Percentiles rank a stretch among this genome's conserved stretches.
Conservation (phyloP, 2,113 vertebrate genomes). For the Anguilla japonica region DNA sequence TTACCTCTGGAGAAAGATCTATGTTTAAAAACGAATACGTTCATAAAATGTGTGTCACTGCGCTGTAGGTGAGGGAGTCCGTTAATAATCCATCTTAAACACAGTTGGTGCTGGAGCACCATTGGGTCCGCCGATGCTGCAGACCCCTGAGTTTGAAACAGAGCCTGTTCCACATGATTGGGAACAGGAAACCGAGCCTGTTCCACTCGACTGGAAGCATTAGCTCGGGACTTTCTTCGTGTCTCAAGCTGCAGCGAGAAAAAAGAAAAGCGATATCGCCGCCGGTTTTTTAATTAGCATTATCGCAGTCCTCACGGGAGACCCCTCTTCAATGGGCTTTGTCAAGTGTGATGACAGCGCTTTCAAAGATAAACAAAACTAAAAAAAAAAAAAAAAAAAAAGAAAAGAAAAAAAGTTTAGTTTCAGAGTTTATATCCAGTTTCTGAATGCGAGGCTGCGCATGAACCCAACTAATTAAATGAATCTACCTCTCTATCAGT, state of each 20-base stretch:
- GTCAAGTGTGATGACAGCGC: constrained; percentile 28
- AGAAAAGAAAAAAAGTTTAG: no score
- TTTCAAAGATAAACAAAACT: not conserved
- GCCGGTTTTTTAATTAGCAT: not conserved
- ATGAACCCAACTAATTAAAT: not conserved
- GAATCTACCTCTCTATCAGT: not conserved
- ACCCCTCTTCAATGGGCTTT: constrained; percentile 20
- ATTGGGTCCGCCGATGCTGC: no score
- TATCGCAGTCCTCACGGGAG: constrained; percentile 20
- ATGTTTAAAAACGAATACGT: no score
- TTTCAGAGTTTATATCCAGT: not conserved
- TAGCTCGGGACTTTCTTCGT: not conserved
- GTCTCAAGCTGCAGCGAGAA: constrained; percentile 13
- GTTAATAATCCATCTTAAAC: not conserved
- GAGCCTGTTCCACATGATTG: not conserved
- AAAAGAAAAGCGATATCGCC: not conserved
- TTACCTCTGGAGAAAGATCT: no score
- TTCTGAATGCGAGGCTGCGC: not conserved
- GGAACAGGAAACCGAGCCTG: not conserved
- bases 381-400: no score
- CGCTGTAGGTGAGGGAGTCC: not conserved
- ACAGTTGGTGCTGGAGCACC: not conserved
- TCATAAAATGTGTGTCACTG: not conserved
- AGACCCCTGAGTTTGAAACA: not conserved
- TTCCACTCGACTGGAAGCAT: not conserved